Conservation (phyloP, 2,888 invertebrate genomes). For the Eulithis testata region DNA sequence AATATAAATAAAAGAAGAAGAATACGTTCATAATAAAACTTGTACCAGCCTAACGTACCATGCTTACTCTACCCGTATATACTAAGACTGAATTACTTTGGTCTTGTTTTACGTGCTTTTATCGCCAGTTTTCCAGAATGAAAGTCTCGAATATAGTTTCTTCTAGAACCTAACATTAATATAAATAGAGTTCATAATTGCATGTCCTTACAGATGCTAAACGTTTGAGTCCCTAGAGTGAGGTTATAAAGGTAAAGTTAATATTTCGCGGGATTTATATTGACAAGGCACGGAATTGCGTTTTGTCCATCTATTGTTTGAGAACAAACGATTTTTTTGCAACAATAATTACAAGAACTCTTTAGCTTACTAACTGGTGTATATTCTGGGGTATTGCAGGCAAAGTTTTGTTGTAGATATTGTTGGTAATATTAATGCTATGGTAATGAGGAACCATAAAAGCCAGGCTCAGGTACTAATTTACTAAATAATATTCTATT, state of each 20-base stretch:
- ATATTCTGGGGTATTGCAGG: constrained; percentile 14
- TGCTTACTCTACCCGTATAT: too few relatives aligned
- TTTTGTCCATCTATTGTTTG: constrained; percentile 67
- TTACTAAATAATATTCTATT: constrained; percentile 22
- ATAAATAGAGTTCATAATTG: background rate
- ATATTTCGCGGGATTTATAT: constrained; percentile 74
- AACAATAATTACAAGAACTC: constrained; percentile 51
- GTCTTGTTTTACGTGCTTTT: too few relatives aligned
- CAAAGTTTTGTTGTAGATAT: constrained; percentile 4
- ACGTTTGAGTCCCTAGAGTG: background rate
- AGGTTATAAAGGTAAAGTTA: constrained; percentile 67
- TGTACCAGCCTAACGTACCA: too few relatives aligned
- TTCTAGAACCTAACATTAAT: constrained; percentile 21
- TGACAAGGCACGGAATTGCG: constrained; percentile 76
- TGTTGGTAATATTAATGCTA: constrained; percentile 15
- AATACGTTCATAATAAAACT: too few relatives aligned
- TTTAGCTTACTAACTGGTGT: constrained; percentile 10
- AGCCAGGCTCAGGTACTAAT: constrained; percentile 6
- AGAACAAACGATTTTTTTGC: constrained; percentile 58
- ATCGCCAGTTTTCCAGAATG: too few relatives aligned
- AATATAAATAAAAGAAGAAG: too few relatives aligned
- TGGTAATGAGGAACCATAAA: constrained; percentile 21
- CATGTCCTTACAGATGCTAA: rapidly evolving
- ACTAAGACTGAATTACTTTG: too few relatives aligned
- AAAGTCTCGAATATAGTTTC: background rate